These are phyloP conservation scores for Geothlypis trichas DNA, from an alignment of 2,113 vertebrate species.

Conservation along the genomic window DNA sequence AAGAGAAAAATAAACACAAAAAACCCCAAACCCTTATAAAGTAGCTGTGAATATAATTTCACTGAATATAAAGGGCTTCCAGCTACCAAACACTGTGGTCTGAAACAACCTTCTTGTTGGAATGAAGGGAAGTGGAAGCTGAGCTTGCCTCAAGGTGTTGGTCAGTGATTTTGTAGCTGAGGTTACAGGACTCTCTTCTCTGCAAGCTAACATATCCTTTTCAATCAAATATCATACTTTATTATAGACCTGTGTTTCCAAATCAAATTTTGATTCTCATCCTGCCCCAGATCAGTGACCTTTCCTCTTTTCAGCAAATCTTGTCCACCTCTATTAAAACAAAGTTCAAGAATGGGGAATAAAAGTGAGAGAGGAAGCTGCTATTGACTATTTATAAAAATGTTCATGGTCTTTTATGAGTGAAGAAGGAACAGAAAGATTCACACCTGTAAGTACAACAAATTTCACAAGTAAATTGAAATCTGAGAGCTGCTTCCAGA, in stretches of 20 bases:
- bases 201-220: not conserved
- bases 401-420: not conserved
- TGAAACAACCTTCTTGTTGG: not conserved
- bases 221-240: not conserved
- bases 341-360: not conserved
- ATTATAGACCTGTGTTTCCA: not conserved
- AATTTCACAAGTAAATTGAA: not conserved
- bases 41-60: not conserved
- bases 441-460: not conserved
- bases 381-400: not conserved
- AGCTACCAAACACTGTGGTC: not conserved
- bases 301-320: not conserved
- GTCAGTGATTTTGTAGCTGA: not conserved
- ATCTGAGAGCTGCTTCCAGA: not conserved
- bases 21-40: not conserved
- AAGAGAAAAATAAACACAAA: not conserved
- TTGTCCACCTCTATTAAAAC: not conserved
- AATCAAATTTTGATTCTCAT: not conserved
- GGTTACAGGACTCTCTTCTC: not conserved
- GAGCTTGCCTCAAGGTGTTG: not conserved
- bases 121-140: not conserved
- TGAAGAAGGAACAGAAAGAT: not conserved
- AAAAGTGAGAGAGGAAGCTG: not conserved
- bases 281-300: not conserved
- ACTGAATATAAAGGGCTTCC: not conserved